These are phyloP conservation scores for Morus bassanus DNA, from an alignment of 2,797 vertebrate species.

Conservation along the genomic window DNA sequence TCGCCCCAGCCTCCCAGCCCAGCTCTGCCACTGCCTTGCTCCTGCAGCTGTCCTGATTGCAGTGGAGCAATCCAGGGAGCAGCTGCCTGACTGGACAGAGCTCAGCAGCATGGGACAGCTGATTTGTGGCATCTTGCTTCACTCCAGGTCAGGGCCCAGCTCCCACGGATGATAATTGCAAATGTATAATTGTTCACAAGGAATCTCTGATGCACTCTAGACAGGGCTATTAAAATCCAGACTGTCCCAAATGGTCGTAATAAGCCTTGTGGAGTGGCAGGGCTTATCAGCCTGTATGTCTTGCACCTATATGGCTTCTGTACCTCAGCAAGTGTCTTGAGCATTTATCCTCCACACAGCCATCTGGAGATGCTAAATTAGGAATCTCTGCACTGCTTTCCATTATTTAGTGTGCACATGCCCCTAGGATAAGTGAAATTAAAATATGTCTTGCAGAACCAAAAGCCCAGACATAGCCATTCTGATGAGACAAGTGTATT, in stretches of 20 bases:
- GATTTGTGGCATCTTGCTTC: background rate
- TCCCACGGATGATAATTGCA: background rate
- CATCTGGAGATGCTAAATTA: background rate
- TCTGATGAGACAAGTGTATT: background rate
- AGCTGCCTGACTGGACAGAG: fast-evolving
- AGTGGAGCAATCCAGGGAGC: background rate
- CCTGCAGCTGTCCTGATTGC: background rate
- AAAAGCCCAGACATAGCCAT: background rate
- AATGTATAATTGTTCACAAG: background rate
- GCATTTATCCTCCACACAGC: background rate
- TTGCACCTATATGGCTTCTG: background rate
- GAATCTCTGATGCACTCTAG: background rate
- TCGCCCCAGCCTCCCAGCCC: fast-evolving
- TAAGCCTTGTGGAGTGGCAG: background rate
- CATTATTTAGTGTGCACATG: background rate
- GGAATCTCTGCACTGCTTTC: background rate
- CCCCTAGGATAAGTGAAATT: background rate
- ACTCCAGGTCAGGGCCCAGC: background rate
- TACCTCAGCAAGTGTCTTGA: background rate
- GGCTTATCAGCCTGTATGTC: background rate
- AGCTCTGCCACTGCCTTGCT: background rate
- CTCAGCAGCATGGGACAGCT: background rate
- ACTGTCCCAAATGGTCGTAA: background rate
- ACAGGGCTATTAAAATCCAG: background rate
- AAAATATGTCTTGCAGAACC: background rate